phyloP scores from a whole-genome alignment of 2,888 invertebrate species.

The Chalcis sispes region DNA sequence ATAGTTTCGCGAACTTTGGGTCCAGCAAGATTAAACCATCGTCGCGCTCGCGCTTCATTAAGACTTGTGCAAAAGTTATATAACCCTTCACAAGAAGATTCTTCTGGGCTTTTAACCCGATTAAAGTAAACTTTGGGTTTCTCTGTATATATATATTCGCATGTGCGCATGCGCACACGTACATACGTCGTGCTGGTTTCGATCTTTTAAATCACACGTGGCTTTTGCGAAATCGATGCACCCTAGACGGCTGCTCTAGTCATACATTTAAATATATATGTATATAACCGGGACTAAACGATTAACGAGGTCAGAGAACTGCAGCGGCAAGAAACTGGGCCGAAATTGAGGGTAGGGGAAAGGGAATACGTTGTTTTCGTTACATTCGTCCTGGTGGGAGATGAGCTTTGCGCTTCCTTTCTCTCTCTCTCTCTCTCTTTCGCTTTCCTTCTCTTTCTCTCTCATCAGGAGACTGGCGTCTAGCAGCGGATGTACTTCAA shows the following conservation, averaged over 20 bases:
- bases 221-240: constrained; percentile 1
- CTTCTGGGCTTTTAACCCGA: constrained; percentile 43
- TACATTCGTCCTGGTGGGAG: too few relatives aligned
- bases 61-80: constrained; percentile 41
- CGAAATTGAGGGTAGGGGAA: not conserved
- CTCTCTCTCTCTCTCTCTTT: too few relatives aligned
- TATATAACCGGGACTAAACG: not conserved
- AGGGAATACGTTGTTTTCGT: too few relatives aligned
- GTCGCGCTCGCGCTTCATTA: constrained; percentile 51
- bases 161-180: too few relatives aligned
- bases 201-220: not conserved
- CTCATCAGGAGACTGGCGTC: constrained; percentile 1
- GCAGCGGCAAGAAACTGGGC: constrained; percentile 11
- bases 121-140: constrained; percentile 17
- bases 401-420: too few relatives aligned
- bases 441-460: too few relatives aligned
- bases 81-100: constrained; percentile 23
- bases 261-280: too few relatives aligned
- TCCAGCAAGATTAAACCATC: constrained; percentile 48
- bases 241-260: too few relatives aligned
- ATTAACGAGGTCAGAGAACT: constrained; percentile 35
- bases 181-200: not conserved
- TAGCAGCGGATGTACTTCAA: constrained; percentile 32
- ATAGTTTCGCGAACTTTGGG: constrained; percentile 40
- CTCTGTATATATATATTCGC: too few relatives aligned